Evolutionary conservation across 1,140 invertebrate species (phyloP).

Genomic region (Hylyphantes graminicola): DNA sequence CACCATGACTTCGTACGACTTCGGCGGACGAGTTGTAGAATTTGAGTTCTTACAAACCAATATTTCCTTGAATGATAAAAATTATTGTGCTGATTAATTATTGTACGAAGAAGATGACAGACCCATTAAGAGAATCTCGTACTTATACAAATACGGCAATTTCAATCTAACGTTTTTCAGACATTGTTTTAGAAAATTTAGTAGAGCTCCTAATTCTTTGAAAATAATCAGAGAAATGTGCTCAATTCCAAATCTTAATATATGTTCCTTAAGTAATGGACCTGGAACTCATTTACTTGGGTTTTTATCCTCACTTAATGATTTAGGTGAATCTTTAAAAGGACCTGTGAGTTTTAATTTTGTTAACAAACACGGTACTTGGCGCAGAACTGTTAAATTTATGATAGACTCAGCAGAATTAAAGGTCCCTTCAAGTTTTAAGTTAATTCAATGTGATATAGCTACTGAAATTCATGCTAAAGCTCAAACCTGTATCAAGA

Average conservation of each 20-base stretch:
- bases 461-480: no score
- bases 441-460: no score
- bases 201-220: not conserved
- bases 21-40: no score
- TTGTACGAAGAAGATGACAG: not conserved
- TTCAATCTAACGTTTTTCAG: not conserved
- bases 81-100: not conserved
- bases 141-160: not conserved
- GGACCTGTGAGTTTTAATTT: not conserved
- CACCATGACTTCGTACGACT: no score
- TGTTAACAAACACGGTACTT: no score
- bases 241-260: not conserved
- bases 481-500: no score
- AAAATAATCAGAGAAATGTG: not conserved
- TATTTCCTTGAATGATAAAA: no score
- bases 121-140: not conserved
- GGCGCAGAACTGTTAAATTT: no score
- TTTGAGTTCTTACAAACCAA: no score
- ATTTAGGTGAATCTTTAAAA: not conserved
- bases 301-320: not conserved
- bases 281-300: constrained; percentile 5
- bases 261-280: not conserved
- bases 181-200: not conserved
- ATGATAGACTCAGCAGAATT: no score
- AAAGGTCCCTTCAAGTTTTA: no score